Evolutionary conservation across 2,113 vertebrate genomes (phyloP), one percentile per base, ranked within the genome.

Genomic region (Oophaga pumilio): DNA sequence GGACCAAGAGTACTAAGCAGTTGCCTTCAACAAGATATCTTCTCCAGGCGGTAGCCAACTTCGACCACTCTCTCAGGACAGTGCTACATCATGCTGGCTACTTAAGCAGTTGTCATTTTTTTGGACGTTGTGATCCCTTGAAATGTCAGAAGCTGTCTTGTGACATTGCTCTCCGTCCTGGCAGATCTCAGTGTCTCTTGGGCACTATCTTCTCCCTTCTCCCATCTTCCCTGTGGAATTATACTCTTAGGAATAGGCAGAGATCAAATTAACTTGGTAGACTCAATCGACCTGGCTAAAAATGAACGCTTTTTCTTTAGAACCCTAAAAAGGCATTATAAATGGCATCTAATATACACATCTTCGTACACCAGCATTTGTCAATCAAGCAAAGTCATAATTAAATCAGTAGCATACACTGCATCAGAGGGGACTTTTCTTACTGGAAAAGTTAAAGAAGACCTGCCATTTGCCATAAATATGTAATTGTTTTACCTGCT

Each of bases 81-180:
- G 50, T 71, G 64, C 62, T 85, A 57, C 68, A 85, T 74, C 52
- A 59, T 73, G 26, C 26, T 43, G 74, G 28, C 56, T 85, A 71
- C 83, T 59, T 85, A 73, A 43, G 68, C 66, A 74, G 69, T 73
- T 85, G 68, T 73, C 66, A 73, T 53, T 33, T 33, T 56, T 33
- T 14, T 84, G 52, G 68, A 71, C 66, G 13, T 24, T 84, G 20
- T 28, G 60, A 71, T 57, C 24, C 66, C 68, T 84, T 57, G 26
- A 85, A 85, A 85, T 71, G 83, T 71, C 66, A 85, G 52, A 57
- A 74, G 83, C 15, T 10, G 69, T 85, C 68, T 85, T 85, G 69
- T 74, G 83, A 74, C 83, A 73, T 57, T 59, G 83, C 52, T 83
- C 62, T 83, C 49, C 52, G 6, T 52, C 12, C 43, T 83, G 81